phyloP scores from a whole-genome alignment of 2,888 invertebrate species.

The Philereme transversata region DNA sequence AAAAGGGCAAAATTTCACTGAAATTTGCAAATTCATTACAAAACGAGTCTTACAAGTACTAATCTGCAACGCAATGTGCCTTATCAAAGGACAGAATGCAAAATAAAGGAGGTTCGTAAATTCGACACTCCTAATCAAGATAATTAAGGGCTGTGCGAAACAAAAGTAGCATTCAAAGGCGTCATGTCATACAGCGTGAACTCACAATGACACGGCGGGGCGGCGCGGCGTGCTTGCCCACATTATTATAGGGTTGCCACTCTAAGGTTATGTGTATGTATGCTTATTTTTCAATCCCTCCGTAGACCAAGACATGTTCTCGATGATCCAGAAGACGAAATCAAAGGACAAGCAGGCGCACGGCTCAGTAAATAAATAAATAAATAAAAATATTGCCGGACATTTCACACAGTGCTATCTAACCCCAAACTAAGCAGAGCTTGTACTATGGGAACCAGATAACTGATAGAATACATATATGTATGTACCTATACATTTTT shows the following conservation, averaged over 20 bases:
- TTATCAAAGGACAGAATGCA: slow-evolving; percentile 17
- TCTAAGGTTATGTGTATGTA: too few species aligned
- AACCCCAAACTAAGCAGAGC: too few species aligned
- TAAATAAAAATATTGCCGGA: too few species aligned
- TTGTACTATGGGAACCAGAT: too few species aligned
- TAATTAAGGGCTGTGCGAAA: slow-evolving; percentile 73
- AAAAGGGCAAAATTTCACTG: neutral
- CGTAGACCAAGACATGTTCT: too few species aligned
- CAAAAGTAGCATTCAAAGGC: slow-evolving; percentile 65
- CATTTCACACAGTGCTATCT: too few species aligned
- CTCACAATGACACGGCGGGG: slow-evolving; percentile 62
- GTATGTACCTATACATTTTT: too few species aligned
- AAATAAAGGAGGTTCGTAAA: slow-evolving; percentile 38
- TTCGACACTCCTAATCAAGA: slow-evolving; percentile 64
- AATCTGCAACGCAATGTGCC: neutral
- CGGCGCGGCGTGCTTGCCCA: slow-evolving; percentile 56
- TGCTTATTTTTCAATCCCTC: neutral
- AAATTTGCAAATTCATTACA: neutral
- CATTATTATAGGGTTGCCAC: slow-evolving; percentile 57
- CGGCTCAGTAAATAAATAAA: too few species aligned
- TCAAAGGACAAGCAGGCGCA: too few species aligned
- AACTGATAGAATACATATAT: too few species aligned
- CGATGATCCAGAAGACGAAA: too few species aligned
- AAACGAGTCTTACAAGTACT: neutral
- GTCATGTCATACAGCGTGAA: slow-evolving; percentile 56